Evolutionary conservation across 2,888 invertebrate species (phyloP).

Genomic region (Entomobrya proxima): DNA sequence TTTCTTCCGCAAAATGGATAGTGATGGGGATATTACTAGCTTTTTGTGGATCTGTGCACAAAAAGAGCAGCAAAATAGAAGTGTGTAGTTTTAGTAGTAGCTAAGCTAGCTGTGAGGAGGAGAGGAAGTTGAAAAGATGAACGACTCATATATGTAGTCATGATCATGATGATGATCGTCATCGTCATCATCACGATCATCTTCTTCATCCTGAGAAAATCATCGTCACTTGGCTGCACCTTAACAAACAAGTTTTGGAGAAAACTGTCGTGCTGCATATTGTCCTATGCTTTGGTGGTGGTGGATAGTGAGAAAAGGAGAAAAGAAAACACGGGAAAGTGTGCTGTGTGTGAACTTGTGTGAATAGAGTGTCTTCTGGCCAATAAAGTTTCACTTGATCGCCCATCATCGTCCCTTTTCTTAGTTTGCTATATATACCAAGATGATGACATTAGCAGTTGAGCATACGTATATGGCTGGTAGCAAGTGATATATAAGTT

Average conservation of each 20-base stretch:
- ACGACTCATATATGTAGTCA: neutral
- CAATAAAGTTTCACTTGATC: constrained; percentile 59
- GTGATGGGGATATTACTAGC: neutral
- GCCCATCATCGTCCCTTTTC: constrained; percentile 39
- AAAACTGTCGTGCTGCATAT: constrained; percentile 27
- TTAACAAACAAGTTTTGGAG: constrained; percentile 47
- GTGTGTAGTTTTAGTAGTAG: too few relatives aligned
- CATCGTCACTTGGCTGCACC: constrained; percentile 53
- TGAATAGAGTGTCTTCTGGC: constrained; percentile 5
- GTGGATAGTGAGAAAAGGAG: neutral
- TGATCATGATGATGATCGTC: neutral
- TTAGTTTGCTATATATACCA: neutral
- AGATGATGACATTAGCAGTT: neutral
- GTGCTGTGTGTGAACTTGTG: neutral
- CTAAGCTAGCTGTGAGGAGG: too few relatives aligned
- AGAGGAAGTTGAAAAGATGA: neutral
- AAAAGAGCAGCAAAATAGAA: too few relatives aligned
- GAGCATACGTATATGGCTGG: neutral
- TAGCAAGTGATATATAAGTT: neutral
- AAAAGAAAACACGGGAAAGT: constrained; percentile 34
- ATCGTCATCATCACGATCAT: neutral
- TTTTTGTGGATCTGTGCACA: too few relatives aligned
- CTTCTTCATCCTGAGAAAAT: constrained; percentile 25
- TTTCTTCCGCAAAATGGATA: constrained; percentile 24
- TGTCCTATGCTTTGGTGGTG: neutral